A percentile compares a stretch with the other conserved stretches of the same genome.
Conservation (phyloP, 2,888 invertebrate genomes). For the Podotricha telesiphe region DNA sequence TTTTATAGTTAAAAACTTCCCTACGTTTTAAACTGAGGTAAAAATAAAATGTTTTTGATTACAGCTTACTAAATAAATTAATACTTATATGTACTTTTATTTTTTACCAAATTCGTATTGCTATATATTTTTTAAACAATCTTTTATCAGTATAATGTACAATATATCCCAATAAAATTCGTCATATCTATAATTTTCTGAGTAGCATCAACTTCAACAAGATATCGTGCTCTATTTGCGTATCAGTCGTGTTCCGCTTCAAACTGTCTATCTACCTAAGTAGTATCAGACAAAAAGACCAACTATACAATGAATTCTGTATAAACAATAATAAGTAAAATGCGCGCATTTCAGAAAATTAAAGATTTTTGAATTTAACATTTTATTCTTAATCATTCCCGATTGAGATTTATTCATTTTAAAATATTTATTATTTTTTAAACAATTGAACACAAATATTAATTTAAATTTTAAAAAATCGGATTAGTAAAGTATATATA, state of each 20-base stretch:
- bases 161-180: neutral
- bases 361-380: too few relatives aligned
- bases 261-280: constrained; percentile 26
- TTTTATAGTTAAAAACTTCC: too few relatives aligned
- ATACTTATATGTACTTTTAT: too few relatives aligned
- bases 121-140: neutral
- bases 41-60: too few relatives aligned
- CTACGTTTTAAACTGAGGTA: too few relatives aligned
- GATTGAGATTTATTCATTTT: too few relatives aligned
- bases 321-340: neutral
- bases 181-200: constrained; percentile 65
- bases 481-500: too few relatives aligned
- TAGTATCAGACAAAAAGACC: constrained; percentile 8
- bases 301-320: neutral
- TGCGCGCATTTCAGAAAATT: neutral
- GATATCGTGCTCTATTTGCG: constrained; percentile 68
- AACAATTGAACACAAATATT: neutral
- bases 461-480: neutral
- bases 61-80: too few relatives aligned
- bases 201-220: constrained; percentile 58
- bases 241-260: constrained; percentile 59
- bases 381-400: too few relatives aligned
- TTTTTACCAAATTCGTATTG: too few relatives aligned
- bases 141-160: neutral
- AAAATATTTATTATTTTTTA: neutral